Conservation (phyloP, 2,797 vertebrate species). For the Pseudochirops cupreus region DNA sequence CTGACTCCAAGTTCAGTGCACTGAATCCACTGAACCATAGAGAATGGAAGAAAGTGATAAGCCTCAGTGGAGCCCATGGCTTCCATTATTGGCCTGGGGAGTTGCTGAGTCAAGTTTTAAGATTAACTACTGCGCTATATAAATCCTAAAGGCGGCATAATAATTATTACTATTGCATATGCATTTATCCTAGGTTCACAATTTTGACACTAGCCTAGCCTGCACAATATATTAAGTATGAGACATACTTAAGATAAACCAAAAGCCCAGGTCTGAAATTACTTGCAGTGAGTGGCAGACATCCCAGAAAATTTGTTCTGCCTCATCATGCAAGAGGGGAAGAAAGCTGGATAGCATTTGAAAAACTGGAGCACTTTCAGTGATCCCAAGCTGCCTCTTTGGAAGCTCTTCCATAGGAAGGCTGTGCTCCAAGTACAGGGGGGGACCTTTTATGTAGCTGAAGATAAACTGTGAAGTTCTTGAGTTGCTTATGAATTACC, state of each 20-base stretch:
- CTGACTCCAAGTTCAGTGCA: background rate
- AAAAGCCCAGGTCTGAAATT: background rate
- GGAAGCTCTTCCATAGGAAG: background rate
- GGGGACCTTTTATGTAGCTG: background rate
- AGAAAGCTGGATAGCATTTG: background rate
- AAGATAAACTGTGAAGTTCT: background rate
- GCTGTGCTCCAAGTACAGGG: conserved; percentile 10
- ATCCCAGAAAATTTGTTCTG: conserved; percentile 1
- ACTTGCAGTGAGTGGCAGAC: background rate
- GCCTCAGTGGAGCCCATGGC: background rate
- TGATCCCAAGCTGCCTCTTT: conserved; percentile 10
- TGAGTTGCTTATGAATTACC: background rate
- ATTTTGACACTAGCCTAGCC: background rate
- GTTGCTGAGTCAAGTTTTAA: background rate
- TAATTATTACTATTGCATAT: background rate
- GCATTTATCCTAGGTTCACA: background rate
- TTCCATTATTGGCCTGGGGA: background rate
- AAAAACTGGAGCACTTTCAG: conserved; percentile 2
- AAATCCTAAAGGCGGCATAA: background rate
- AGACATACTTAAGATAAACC: background rate
- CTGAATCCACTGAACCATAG: background rate
- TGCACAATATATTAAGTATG: background rate
- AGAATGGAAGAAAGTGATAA: background rate
- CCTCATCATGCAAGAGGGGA: background rate
- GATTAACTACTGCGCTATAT: background rate